Percentiles rank a stretch among this genome's conserved stretches.
Evolutionary conservation across 2,113 vertebrate genomes (phyloP).

Genomic region (Heteronetta atricapilla): DNA sequence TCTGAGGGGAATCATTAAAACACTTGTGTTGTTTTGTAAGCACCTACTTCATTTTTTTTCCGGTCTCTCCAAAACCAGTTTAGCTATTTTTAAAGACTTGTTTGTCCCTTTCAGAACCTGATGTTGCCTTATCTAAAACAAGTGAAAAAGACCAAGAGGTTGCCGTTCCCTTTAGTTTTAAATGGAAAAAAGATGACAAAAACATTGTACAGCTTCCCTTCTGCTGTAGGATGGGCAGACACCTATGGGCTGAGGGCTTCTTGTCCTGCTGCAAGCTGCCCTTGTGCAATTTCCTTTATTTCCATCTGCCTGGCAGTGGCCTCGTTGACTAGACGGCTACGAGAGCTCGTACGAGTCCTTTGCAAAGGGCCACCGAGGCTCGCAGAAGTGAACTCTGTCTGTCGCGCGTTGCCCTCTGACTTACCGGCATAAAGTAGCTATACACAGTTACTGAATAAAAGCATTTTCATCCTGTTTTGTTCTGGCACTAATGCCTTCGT

Average conservation of each 20-base stretch:
- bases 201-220: background rate
- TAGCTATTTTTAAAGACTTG: background rate
- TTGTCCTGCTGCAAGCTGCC: conserved; percentile 1
- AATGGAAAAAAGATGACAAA: background rate
- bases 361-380: background rate
- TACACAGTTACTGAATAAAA: background rate
- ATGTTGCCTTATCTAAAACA: background rate
- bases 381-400: background rate
- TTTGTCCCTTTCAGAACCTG: background rate
- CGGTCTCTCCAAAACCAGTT: background rate
- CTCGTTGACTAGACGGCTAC: background rate
- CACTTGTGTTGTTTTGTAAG: conserved; percentile 48
- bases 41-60: conserved; percentile 41
- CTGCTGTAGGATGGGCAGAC: background rate
- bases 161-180: background rate
- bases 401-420: background rate
- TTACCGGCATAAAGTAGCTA: background rate
- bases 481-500: background rate
- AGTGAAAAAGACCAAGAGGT: background rate
- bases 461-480: background rate
- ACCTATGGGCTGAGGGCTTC: background rate
- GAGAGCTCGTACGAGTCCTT: background rate
- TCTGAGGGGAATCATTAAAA: conserved; percentile 49
- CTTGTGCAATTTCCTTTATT: conserved; percentile 56
- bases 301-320: conserved; percentile 2